Base-by-base conservation (phyloP, 2,888 invertebrate species). In the Leucoma salicis region DNA sequence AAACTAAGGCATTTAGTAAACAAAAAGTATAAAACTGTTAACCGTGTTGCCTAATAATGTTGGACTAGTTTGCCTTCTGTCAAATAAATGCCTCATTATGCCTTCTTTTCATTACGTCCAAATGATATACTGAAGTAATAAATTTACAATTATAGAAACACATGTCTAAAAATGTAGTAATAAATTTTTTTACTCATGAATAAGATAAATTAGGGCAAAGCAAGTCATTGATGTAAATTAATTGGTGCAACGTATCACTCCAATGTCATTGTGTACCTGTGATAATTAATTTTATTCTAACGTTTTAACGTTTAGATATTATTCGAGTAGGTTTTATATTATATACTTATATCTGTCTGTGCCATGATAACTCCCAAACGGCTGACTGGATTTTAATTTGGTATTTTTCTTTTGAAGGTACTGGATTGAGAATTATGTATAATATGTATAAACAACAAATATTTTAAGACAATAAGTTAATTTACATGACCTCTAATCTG, bases 131-230 rank as follows among this genome's bases (percentile, higher is more conserved):
- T 21, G 8, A 6, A 8, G 8, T 5, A 21, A 21, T 21, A 21
- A 46, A 50, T 45, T 35, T 29, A 31, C 10, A 46, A 39, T 39
- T 42, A 39, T 31, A 36, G 35, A 38, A 35, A 32, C 32, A 24
- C 52, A 53, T 33, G 47, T 48, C 32, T 29, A 42, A 24, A 24
- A 8, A 48, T 48, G 28, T 36, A 13, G 13, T n/a, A 31, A 32
- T 35, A 43, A 43, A 38, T 42, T 42, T 44, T 57, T 43, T 28
- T 27, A 33, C 31, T 37, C 27, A 31, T 49, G 39, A 44, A 51
- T 46, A 27, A 41, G 15, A 8, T 14, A 52, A 59, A 56, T 46
- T 34, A 48, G 48, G 44, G 4, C 43, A 46, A 10, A 27, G n/a
- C 15, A 33, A 25, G 27, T 41, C 15, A 43, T 46, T 49, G 29